These are phyloP conservation scores for Andrena praecox DNA, from an alignment of 2,888 invertebrate species.

Conservation along the genomic window DNA sequence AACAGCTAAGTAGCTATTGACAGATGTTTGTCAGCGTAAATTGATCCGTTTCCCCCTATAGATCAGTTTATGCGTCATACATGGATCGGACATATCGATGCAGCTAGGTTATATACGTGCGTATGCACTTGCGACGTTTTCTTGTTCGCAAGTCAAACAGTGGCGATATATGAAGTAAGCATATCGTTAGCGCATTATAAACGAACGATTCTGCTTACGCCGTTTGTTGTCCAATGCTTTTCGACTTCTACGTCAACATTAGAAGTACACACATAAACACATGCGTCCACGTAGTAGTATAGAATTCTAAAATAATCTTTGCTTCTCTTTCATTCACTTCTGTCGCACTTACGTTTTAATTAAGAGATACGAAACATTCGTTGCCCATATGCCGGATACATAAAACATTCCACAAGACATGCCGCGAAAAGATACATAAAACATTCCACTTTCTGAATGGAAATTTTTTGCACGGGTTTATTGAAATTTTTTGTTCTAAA, in stretches of 20 bases:
- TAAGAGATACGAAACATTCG: neutral
- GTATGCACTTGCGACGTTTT: neutral
- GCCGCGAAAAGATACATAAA: neutral
- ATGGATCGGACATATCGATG: conserved; percentile 32
- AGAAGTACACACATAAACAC: too few species aligned
- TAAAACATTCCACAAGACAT: neutral
- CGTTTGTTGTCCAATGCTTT: too few species aligned
- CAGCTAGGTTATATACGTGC: neutral
- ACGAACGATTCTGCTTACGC: too few species aligned
- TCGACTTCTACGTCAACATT: too few species aligned
- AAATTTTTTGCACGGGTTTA: neutral
- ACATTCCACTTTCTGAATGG: neutral
- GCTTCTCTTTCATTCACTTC: neutral
- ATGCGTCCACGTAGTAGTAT: too few species aligned
- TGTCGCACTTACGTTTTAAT: neutral
- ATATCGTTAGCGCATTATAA: neutral
- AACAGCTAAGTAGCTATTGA: neutral
- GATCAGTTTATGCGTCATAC: conserved; percentile 38
- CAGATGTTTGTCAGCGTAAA: conserved; percentile 13
- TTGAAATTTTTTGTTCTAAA: neutral
- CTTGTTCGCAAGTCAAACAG: conserved; percentile 5
- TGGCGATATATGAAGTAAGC: neutral
- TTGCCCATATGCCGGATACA: neutral
- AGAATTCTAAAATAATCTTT: neutral
- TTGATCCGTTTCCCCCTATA: conserved; percentile 16